Evolutionary conservation across 1,140 invertebrate genomes (phyloP), one percentile per base, ranked within the genome.

Genomic region (Galleria mellonella): DNA sequence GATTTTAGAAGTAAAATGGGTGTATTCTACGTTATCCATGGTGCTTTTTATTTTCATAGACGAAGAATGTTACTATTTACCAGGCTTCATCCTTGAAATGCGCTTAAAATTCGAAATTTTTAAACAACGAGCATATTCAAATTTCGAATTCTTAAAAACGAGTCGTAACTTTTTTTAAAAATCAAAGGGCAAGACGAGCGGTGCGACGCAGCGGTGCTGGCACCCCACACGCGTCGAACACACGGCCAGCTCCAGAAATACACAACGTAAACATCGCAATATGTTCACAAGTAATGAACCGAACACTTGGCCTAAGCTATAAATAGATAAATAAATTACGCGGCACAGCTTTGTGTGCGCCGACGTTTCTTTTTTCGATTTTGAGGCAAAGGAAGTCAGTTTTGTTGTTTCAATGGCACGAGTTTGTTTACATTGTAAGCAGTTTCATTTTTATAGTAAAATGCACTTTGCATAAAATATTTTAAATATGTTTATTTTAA

Each of bases 181-280:
- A 46, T 41, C 38, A 46, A 50, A 50, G 54, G 44, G 47, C 38
- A 40, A 50, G 49, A 37, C 47, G 47, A 15, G 45, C 17, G 43
- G 27, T 50, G 27, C 41, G 35, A 23, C 30, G 35, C 46, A 50
- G 47, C 12, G 30, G 36, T 42, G 41, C 15, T 27, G 49, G 37
- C 50, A 47, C 37, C 61, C 71, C 76, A 71, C 79, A 79, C 75
- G 74, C 79, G 75, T 49, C 50, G 61, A 55, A 74, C 72, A 72
- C 75, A 71, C 66, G 67, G 67, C 51, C 44, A 54, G 68, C 62
- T 67, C 72, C 79, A 81, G 75, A 83, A 83, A 83, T 83, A 83
- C 59, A 50, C 71, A 68, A 62, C 44, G 69, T 83, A 83, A 83
- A 84, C 79, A 84, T 47, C 55, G 62, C 72, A 73, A 72, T 69